A percentile compares a stretch with the other conserved stretches of the same genome.
Conservation (phyloP, 1,140 invertebrate genomes). For the Drosophila melanogaster region Release_6_plus_ISO1_MT NT_033777.3:22310501-22311000, state of each 20-base stretch:
- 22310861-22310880: constrained; percentile 83
- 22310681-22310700: too few relatives aligned
- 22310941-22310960: constrained; percentile 31
- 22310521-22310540: constrained; percentile 49
- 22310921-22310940: neutral
- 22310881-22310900: constrained; percentile 66
- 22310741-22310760: neutral
- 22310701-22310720: too few relatives aligned
- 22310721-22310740: too few relatives aligned
- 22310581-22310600: neutral
- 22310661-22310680: too few relatives aligned
- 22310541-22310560: constrained; percentile 12
- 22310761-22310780: constrained; percentile 12
- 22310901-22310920: constrained; percentile 17
- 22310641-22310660: neutral
- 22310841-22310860: constrained; percentile 77
- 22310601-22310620: too few relatives aligned
- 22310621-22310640: neutral
- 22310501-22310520: constrained; percentile 70
- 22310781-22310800: constrained; percentile 1
- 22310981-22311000: constrained; percentile 72
- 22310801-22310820: constrained; percentile 8
- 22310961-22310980: constrained; percentile 77
- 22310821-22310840: constrained; percentile 24
- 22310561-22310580: neutral